A percentile compares a stretch with the other conserved stretches of the same genome.
Evolutionary conservation across 1,140 invertebrate species (phyloP).

Genomic region (Leptoteleia sp.): DNA sequence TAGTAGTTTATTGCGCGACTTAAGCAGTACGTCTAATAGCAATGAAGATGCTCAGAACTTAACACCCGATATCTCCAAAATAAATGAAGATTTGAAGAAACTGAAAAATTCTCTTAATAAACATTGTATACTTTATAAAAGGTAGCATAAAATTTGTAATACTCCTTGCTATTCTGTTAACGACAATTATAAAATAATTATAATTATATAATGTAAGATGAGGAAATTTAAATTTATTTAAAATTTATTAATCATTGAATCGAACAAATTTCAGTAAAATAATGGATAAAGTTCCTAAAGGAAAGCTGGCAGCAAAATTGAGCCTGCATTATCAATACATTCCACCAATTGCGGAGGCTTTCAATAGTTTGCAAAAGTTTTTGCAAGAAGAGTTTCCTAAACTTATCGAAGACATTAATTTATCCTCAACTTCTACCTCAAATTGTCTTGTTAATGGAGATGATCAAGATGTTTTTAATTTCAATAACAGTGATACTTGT

Average conservation of each 20-base stretch:
- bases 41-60: slow-evolving; percentile 75
- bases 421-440: slow-evolving; percentile 66
- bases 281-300: slow-evolving; percentile 75
- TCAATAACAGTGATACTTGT: slow-evolving; percentile 65
- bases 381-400: slow-evolving; percentile 79
- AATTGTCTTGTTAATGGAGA: slow-evolving; percentile 54
- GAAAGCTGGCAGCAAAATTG: slow-evolving; percentile 74
- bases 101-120: slow-evolving; percentile 74
- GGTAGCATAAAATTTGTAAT: slow-evolving; percentile 68
- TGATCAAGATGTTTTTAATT: slow-evolving; percentile 23
- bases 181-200: no score
- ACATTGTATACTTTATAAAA: slow-evolving; percentile 75
- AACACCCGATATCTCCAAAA: slow-evolving; percentile 75
- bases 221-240: no score
- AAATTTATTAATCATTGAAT: neutral
- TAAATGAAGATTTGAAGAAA: slow-evolving; percentile 71
- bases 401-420: slow-evolving; percentile 75
- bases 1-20: slow-evolving; percentile 71
- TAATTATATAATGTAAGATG: no score
- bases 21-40: slow-evolving; percentile 62
- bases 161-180: no score
- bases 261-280: slow-evolving; percentile 70
- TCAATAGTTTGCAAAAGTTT: slow-evolving; percentile 78
- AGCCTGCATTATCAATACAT: slow-evolving; percentile 75
- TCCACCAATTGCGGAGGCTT: slow-evolving; percentile 78